Percentiles rank a stretch among this genome's conserved stretches.
phyloP scores from a whole-genome alignment of 2,888 invertebrate genomes.

The Mythimna ferrago region DNA sequence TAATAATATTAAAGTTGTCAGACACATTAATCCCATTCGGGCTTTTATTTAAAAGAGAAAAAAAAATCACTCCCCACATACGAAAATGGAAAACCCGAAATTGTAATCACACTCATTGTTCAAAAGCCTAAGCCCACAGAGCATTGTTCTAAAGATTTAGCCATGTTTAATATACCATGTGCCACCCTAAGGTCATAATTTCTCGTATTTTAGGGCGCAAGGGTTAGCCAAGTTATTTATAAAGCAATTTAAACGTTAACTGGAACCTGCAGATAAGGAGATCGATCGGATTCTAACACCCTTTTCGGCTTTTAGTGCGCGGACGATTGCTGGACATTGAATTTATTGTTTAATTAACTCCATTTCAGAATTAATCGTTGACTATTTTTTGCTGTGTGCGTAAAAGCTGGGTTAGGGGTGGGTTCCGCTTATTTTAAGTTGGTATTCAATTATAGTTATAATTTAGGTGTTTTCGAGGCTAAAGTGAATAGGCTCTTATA shows the following conservation, averaged over 20 bases:
- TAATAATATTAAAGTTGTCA: slow-evolving; percentile 37
- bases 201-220: slow-evolving; percentile 74
- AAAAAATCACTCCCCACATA: slow-evolving; percentile 46
- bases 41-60: slow-evolving; percentile 35
- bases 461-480: too few species aligned
- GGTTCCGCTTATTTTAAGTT: not conserved
- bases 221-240: slow-evolving; percentile 88
- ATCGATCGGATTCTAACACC: slow-evolving; percentile 74
- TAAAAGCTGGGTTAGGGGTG: not conserved
- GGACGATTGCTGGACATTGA: slow-evolving; percentile 53
- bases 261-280: slow-evolving; percentile 82
- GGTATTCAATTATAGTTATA: not conserved
- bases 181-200: slow-evolving; percentile 84
- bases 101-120: slow-evolving; percentile 68
- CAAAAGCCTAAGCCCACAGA: slow-evolving; percentile 53
- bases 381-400: slow-evolving; percentile 35
- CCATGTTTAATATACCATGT: slow-evolving; percentile 68
- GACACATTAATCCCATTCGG: slow-evolving; percentile 48
- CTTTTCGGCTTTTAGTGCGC: slow-evolving; percentile 62
- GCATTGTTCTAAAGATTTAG: slow-evolving; percentile 66
- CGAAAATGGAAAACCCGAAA: slow-evolving; percentile 49
- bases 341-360: slow-evolving; percentile 64
- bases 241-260: slow-evolving; percentile 88
- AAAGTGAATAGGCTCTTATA: too few species aligned
- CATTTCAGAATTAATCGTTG: slow-evolving; percentile 50